Percentiles rank a stretch among this genome's conserved stretches.
Conservation (phyloP, 1,140 invertebrate species). For the Homarus americanus region DNA sequence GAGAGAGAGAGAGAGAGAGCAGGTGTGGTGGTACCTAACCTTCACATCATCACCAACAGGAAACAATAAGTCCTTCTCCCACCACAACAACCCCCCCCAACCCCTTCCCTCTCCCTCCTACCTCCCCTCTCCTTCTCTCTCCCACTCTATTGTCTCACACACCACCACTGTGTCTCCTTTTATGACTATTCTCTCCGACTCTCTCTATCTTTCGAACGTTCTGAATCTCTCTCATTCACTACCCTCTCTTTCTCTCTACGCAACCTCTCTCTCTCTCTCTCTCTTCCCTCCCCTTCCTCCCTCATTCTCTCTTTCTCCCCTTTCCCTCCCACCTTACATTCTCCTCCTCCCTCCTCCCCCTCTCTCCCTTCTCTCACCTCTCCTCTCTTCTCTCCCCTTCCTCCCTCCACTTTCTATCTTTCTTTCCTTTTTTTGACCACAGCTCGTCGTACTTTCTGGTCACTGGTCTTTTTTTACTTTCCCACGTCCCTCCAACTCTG, state of each 20-base stretch:
- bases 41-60: background rate
- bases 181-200: background rate
- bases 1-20: background rate
- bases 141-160: background rate
- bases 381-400: background rate
- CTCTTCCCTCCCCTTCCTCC: background rate
- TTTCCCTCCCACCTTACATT: background rate
- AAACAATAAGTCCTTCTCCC: no score
- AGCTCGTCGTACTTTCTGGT: no score
- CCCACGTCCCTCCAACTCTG: background rate
- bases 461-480: no score
- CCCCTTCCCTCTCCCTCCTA: background rate
- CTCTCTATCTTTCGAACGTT: background rate
- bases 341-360: background rate
- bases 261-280: background rate
- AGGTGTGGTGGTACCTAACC: background rate
- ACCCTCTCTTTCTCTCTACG: background rate
- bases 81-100: background rate
- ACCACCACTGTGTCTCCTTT: background rate
- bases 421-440: no score
- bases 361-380: no score
- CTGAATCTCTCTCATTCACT: background rate
- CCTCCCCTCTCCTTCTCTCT: conserved; percentile 5
- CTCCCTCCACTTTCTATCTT: background rate
- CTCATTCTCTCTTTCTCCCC: background rate